Evolutionary conservation across 1,140 invertebrate species (phyloP).

Genomic region (Heliconius hewitsoni): DNA sequence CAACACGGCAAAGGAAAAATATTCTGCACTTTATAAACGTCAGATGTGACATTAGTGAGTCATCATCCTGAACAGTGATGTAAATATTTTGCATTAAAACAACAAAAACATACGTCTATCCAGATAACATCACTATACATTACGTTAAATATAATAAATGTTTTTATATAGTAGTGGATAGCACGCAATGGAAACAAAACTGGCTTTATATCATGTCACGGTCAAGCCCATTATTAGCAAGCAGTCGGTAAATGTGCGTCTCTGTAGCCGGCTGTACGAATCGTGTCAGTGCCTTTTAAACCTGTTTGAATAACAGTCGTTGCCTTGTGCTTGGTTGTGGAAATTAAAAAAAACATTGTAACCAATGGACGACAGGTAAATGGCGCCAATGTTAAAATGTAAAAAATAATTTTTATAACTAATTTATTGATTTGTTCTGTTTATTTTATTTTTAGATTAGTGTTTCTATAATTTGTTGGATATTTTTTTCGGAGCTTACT

Average conservation of each 20-base stretch:
- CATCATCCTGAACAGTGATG: conserved; percentile 1
- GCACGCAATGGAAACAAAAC: not conserved
- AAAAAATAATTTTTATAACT: not conserved
- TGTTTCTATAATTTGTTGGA: conserved; percentile 42
- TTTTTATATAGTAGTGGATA: conserved; percentile 21
- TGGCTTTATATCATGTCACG: conserved; percentile 2
- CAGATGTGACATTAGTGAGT: conserved; percentile 9
- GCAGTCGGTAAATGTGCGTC: conserved; percentile 51
- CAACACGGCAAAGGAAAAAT: not conserved
- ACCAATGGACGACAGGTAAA: conserved; percentile 41
- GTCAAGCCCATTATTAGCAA: conserved; percentile 5
- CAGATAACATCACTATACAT: conserved; percentile 16
- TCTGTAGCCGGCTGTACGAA: conserved; percentile 52
- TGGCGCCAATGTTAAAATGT: conserved; percentile 7
- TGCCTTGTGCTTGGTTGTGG: conserved; percentile 13
- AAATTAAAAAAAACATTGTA: conserved; percentile 25
- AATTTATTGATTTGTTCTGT: conserved; percentile 28
- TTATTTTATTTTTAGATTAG: conserved; percentile 59
- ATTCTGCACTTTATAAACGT: conserved; percentile 6
- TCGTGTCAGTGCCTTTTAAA: conserved; percentile 31
- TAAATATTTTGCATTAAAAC: conserved; percentile 12
- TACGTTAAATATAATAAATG: conserved; percentile 14
- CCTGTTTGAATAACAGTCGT: conserved; percentile 30
- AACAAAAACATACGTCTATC: conserved; percentile 5
- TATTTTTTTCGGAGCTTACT: conserved; percentile 44